A percentile compares a stretch with the other conserved stretches of the same genome.
phyloP scores from a whole-genome alignment of 2,113 vertebrate genomes.

The Lagopus leucura region DNA sequence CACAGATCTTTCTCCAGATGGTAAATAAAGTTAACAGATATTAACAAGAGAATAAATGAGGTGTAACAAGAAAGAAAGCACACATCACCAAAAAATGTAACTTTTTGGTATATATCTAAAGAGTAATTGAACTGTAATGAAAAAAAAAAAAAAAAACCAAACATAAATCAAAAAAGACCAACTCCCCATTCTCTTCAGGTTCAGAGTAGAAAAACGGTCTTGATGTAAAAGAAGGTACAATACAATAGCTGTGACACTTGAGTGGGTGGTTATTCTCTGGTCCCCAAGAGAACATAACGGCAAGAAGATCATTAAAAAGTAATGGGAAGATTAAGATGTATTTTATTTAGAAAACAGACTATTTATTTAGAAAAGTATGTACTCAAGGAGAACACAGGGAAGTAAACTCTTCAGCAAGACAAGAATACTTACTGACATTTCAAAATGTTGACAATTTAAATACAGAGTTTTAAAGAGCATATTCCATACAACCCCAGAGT shows the following conservation, averaged over 20 bases:
- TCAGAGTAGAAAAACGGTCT: neutral
- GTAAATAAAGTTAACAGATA: neutral
- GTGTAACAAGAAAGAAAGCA: neutral
- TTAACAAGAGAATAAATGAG: neutral
- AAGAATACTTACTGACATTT: neutral
- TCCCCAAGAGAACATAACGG: neutral
- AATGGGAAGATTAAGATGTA: neutral
- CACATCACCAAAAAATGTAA: neutral
- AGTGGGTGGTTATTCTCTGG: fast-evolving
- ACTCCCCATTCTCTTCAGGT: neutral
- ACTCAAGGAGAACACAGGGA: neutral
- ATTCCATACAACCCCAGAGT: fast-evolving
- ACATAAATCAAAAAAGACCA: neutral
- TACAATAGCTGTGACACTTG: neutral
- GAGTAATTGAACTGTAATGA: neutral
- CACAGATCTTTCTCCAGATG: neutral
- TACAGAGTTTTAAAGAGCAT: neutral
- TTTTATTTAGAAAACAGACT: neutral
- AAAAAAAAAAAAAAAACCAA: too few species aligned
- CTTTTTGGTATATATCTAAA: neutral
- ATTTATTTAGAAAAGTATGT: neutral
- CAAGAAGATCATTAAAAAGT: neutral
- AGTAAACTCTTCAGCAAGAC: neutral
- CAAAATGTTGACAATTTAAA: neutral
- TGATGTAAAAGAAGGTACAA: neutral